Conservation (phyloP, 2,797 vertebrate species). For the Tapera naevia region DNA sequence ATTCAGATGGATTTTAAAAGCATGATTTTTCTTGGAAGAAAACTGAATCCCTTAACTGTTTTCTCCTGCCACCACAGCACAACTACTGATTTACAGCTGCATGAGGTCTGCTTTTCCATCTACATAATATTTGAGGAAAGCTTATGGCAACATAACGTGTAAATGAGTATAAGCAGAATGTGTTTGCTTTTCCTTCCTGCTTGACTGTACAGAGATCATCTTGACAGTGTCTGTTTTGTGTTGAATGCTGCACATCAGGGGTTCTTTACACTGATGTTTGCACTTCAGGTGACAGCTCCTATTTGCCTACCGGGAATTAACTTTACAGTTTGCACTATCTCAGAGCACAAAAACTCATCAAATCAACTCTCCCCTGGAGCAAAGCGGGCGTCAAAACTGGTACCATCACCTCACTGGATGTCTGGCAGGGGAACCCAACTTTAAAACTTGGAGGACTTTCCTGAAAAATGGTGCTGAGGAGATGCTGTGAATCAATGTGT, state of each 20-base stretch:
- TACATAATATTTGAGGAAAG: constrained; percentile 68
- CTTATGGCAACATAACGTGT: constrained; percentile 57
- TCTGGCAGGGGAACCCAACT: neutral
- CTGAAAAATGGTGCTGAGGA: neutral
- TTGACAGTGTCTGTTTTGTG: constrained; percentile 49
- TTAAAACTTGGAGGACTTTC: neutral
- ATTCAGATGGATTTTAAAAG: constrained; percentile 68
- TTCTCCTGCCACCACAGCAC: constrained; percentile 57
- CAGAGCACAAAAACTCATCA: neutral
- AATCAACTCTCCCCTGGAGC: neutral
- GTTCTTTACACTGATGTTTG: constrained; percentile 9
- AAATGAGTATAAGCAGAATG: constrained; percentile 64
- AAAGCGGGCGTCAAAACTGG: neutral
- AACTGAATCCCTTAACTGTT: constrained; percentile 69
- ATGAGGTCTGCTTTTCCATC: constrained; percentile 68
- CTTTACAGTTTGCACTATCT: neutral
- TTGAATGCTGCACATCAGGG: neutral
- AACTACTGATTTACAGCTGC: constrained; percentile 70
- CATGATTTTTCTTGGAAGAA: constrained; percentile 74
- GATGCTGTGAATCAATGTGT: neutral
- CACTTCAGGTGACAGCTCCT: constrained; percentile 11
- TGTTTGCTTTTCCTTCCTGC: constrained; percentile 62
- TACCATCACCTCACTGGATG: neutral
- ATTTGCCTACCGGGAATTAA: constrained; percentile 21
- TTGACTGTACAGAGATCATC: neutral